Conservation (phyloP, 2,113 vertebrate species). For the Gallinago undulata region DNA sequence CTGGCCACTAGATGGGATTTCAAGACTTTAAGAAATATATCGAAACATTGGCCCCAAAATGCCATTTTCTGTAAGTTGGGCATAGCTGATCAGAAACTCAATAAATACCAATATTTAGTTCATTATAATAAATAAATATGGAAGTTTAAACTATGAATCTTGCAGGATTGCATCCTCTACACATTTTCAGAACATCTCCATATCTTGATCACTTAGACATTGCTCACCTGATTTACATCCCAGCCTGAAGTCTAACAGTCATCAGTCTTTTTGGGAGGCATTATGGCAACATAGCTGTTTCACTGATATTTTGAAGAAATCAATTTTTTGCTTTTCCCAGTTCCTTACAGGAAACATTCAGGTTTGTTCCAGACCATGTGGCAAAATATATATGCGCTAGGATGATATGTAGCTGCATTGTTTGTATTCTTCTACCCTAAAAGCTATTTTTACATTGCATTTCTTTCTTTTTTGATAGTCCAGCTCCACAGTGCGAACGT, state of each 20-base stretch:
- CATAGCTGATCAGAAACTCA: not conserved
- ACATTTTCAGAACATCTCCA: not conserved
- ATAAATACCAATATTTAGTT: not conserved
- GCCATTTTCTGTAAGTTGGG: not conserved
- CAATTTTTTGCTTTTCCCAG: not conserved
- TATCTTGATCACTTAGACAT: not conserved
- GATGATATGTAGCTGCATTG: not conserved
- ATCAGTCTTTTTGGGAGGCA: not conserved
- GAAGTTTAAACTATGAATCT: not conserved
- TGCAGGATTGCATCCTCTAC: not conserved
- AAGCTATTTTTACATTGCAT: conserved; percentile 58
- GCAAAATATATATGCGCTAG: not conserved
- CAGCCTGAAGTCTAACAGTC: not conserved
- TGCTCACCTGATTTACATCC: not conserved
- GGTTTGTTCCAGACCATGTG: not conserved
- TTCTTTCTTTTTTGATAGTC: conserved; percentile 79
- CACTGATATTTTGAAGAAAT: not conserved
- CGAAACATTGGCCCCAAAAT: not conserved
- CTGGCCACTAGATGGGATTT: not conserved
- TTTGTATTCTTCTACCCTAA: conserved; percentile 16
- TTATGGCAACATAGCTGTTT: not conserved
- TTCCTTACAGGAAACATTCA: not conserved
- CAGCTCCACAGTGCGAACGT: conserved; percentile 82
- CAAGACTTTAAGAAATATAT: not conserved
- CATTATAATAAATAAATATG: not conserved